Conservation (phyloP, 1,140 invertebrate species). For the Drosophila willistoni region DNA sequence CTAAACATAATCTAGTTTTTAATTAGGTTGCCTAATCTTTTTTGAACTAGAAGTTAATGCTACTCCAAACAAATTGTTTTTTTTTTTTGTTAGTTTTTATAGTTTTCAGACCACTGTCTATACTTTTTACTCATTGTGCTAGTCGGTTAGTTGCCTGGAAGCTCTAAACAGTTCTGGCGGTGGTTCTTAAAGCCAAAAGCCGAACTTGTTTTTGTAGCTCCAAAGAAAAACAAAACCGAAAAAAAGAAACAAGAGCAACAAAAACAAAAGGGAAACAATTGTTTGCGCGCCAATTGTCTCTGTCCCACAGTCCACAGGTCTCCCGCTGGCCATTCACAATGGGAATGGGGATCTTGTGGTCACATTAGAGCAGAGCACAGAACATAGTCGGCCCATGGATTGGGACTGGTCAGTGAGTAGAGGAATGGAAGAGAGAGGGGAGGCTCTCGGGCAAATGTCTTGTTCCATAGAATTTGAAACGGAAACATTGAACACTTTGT, state of each 20-base stretch:
- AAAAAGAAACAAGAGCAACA: slow-evolving; percentile 37
- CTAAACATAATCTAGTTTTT: too few relatives aligned
- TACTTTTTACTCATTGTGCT: neutral
- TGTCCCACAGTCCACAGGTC: slow-evolving; percentile 57
- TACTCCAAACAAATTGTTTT: too few relatives aligned
- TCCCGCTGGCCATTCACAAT: slow-evolving; percentile 17
- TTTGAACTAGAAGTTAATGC: too few relatives aligned
- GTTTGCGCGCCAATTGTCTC: slow-evolving; percentile 69
- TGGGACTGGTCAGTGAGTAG: slow-evolving; percentile 18
- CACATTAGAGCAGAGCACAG: slow-evolving; percentile 28
- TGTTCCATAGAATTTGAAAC: slow-evolving; percentile 81
- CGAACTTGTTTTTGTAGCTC: slow-evolving; percentile 66
- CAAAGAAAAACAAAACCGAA: slow-evolving; percentile 25
- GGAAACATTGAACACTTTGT: slow-evolving; percentile 81
- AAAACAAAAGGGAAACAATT: slow-evolving; percentile 66
- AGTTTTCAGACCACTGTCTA: slow-evolving; percentile 28
- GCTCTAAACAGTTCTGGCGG: slow-evolving; percentile 49
- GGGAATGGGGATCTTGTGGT: slow-evolving; percentile 23
- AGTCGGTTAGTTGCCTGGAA: slow-evolving; percentile 21
- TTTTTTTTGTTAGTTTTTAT: too few relatives aligned
- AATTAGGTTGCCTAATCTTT: too few relatives aligned
- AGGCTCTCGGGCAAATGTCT: slow-evolving; percentile 62
- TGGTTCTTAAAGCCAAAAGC: slow-evolving; percentile 63
- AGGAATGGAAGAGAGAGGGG: neutral
- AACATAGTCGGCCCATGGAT: neutral